Base-by-base conservation (phyloP, 2,797 vertebrate species). In the Bryconaethiops microstoma region DNA sequence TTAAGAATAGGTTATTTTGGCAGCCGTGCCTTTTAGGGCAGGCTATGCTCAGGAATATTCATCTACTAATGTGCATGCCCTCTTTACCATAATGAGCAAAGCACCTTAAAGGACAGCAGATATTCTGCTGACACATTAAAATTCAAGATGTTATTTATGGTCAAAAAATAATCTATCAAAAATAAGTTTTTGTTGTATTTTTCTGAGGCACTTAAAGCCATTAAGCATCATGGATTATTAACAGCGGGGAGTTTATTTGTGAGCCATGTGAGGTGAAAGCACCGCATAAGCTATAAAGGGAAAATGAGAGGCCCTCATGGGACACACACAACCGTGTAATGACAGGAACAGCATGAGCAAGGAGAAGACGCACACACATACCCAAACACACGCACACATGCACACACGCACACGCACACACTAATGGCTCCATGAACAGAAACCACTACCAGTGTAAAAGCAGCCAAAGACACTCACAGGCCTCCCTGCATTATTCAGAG, bases 211-310 rank as follows among this genome's bases (percentile, higher is more conserved):
- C 63, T 80, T 52, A 60, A 81, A 42, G 10, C 63, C 29, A 71
- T 76, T 76, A 79, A 64, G 68, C 25, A 72, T 17, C 71, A 79
- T 77, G 35, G 48, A 74, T 52, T 78, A 83, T 86, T 74, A 83
- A 86, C 79, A 83, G 63, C 23, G 35, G 52, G 73, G 76, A 71
- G 77, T 73, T 78, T 82, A 81, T 82, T 86, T 86, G 76, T 72
- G 76, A 71, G 78, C 59, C 52, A 62, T 50, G 70, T 77, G 77
- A 71, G 78, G 74, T 78, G 80, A 84, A 77, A 82, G 77, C 77
- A 80, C 64, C 69, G 48, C 77, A 59, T 76, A 45, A 59, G 59
- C 79, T 82, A 64, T 64, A 80, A 62, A 57, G 52, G 69, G 63
- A 82, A 83, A 82, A 86, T 79, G 35, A 74, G 65, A 81, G 74